phyloP scores from a whole-genome alignment of 2,888 invertebrate species.

The Diloba caeruleocephala region DNA sequence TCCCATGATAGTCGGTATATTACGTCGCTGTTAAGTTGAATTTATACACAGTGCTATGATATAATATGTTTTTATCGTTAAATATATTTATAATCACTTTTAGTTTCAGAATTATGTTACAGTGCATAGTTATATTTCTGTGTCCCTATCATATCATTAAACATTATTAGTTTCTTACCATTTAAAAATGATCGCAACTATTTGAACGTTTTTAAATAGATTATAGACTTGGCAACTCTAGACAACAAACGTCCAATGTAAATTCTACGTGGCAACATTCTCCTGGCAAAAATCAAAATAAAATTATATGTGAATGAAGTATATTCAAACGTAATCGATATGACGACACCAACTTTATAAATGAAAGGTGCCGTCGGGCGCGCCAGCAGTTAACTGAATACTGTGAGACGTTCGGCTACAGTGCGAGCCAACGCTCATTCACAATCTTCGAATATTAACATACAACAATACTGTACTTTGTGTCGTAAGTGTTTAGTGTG shows the following conservation, averaged over 20 bases:
- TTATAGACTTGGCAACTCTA: conserved; percentile 20
- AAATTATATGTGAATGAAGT: conserved; percentile 71
- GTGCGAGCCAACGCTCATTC: conserved; percentile 85
- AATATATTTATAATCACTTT: too few species aligned
- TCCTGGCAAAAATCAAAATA: conserved; percentile 70
- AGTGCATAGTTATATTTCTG: too few species aligned
- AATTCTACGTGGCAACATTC: conserved; percentile 62
- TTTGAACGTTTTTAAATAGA: too few species aligned
- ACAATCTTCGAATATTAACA: conserved; percentile 60
- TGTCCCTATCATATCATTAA: too few species aligned
- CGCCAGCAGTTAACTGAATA: conserved; percentile 77
- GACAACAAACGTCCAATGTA: conserved; percentile 22
- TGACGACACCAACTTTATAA: conserved; percentile 88
- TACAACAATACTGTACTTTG: conserved; percentile 58
- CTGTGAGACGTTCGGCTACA: conserved; percentile 86
- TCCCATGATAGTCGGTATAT: too few species aligned
- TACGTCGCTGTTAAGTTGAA: too few species aligned
- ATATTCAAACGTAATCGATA: conserved; percentile 79
- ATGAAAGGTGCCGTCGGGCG: conserved; percentile 77
- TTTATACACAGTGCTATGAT: too few species aligned
- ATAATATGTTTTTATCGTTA: too few species aligned
- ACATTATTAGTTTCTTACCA: too few species aligned
- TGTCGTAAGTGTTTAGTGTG: conserved; percentile 73
- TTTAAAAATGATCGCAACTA: too few species aligned
- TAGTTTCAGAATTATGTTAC: too few species aligned